phyloP scores from a whole-genome alignment of 23 tunicate species.

The Aplidium turbinatum region DNA sequence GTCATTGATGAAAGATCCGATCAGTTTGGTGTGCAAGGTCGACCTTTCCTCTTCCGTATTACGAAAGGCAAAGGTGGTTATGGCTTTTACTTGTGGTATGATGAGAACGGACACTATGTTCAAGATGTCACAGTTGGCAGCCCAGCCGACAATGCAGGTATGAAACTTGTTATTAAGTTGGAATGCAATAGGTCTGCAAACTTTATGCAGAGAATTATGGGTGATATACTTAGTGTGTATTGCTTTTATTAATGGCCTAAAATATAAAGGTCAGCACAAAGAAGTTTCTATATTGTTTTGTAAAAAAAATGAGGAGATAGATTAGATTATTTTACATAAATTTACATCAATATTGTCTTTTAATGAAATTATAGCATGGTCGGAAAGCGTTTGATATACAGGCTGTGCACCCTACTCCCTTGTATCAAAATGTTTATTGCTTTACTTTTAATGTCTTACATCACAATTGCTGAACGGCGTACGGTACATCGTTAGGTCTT shows the following conservation, averaged over 20 bases:
- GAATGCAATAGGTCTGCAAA: background rate
- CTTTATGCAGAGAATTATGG: background rate
- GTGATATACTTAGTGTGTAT: background rate
- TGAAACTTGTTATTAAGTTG: background rate
- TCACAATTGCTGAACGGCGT: too few species aligned
- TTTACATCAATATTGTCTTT: too few species aligned
- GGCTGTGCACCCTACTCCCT: too few species aligned
- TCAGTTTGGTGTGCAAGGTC: constrained; percentile 29
- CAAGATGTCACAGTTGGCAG: constrained; percentile 82
- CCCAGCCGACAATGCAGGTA: constrained; percentile 97
- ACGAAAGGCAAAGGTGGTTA: constrained; percentile 72
- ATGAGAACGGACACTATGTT: constrained; percentile 94
- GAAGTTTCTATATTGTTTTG: too few species aligned
- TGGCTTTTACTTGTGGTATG: constrained; percentile 98
- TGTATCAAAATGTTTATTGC: too few species aligned
- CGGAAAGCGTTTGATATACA: too few species aligned
- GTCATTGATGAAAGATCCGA: constrained; percentile 94
- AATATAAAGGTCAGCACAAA: too few species aligned
- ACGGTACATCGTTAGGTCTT: too few species aligned
- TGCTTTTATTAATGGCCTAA: background rate
- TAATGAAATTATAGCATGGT: too few species aligned
- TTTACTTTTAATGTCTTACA: too few species aligned
- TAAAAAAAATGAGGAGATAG: too few species aligned
- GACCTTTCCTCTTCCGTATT: constrained; percentile 72
- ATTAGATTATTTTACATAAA: too few species aligned